Evolutionary conservation across 1,140 invertebrate genomes (phyloP), one percentile per base, ranked within the genome.

Genomic region (Mamestra configurata): DNA sequence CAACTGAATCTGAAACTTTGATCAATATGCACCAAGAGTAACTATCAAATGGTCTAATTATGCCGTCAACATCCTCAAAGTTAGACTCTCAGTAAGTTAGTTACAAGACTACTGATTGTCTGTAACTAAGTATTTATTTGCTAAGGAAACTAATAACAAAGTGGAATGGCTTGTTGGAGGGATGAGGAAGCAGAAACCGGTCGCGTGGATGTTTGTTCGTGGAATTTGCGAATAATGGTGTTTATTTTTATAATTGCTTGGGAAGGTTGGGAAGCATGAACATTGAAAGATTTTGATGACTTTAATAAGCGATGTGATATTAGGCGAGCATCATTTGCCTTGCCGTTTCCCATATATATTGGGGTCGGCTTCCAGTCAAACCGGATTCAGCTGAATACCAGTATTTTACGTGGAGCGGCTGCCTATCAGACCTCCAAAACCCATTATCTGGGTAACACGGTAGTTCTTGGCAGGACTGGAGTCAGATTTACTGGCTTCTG

Each of bases 81-180:
- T 72, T 55, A 55, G 49, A 53, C 43, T 55, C 18, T 31, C 61
- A 27, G 40, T 68, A 76, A 76, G 73, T 76, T 61, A 76, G 57
- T 76, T 76, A 76, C 72, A 76, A 61, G 43, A 66, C 57, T 68
- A 55, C 75, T 66, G 75, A 53, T 77, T 68, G 43, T 77, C 75
- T 66, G 75, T 77, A 66, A 68, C 75, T 77, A 66, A 77, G 75
- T 77, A 77, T 68, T 77, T 77, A 77, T 68, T 77, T 66, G 75
- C 75, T 64, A 43, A 51, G 6, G 46, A 68, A 68, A 77, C 75
- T 77, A 77, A 77, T 77, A 77, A 77, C 61, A 55, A 77, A 68
- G 49, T 68, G 73, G 55, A 70, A 64, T 76, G n/a, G 73, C 31
- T 77, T 49, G 24, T 77, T 49, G 24, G 31, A 77, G 46, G 75